Evolutionary conservation across 2,113 vertebrate genomes (phyloP).

Genomic region (Myodes glareolus): DNA sequence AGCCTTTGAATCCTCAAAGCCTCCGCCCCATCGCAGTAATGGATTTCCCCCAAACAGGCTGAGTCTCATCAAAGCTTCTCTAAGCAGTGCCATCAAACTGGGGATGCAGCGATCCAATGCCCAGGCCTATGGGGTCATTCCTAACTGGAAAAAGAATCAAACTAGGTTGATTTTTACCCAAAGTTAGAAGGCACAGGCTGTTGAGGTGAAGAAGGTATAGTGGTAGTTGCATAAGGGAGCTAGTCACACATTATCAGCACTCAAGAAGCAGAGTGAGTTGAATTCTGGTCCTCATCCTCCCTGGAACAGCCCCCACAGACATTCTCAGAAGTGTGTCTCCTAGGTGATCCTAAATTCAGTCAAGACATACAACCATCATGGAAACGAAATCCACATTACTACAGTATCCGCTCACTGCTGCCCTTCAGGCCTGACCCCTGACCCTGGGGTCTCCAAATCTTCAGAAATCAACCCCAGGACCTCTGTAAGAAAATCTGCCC

Average conservation of each 20-base stretch:
- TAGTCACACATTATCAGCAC: neutral
- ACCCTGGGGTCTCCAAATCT: neutral
- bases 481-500: neutral
- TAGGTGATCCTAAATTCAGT: neutral
- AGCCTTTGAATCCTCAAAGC: neutral
- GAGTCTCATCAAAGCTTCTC: neutral
- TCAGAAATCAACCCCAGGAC: neutral
- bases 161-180: neutral
- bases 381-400: no score
- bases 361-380: neutral
- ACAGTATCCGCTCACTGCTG: accelerated
- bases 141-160: neutral
- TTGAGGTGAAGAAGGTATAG: neutral
- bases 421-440: neutral
- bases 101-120: neutral
- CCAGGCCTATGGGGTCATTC: neutral
- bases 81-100: no score
- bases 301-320: neutral
- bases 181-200: neutral
- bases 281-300: neutral
- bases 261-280: neutral
- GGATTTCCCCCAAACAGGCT: neutral
- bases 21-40: neutral
- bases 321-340: neutral
- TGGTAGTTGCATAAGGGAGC: neutral